Evolutionary conservation across 2,113 vertebrate species (phyloP).

Genomic region (Pomatostomus ruficeps): DNA sequence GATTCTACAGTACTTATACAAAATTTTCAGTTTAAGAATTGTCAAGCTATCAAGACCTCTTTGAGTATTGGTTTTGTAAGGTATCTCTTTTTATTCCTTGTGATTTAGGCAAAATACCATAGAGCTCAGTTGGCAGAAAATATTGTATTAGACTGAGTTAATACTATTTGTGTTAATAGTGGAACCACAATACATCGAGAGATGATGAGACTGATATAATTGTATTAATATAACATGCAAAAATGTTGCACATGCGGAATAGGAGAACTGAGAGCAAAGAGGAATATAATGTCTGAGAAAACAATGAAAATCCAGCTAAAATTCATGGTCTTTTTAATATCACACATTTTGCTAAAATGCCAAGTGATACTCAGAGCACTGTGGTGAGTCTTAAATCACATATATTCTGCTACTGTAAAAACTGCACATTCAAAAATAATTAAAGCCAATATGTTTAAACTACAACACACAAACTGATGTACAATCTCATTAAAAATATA

Average conservation of each 20-base stretch:
- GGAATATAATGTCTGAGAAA: conserved; percentile 21
- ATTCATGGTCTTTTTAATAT: conserved; percentile 52
- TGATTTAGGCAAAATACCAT: background rate
- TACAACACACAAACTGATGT: conserved; percentile 41
- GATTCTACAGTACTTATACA: background rate
- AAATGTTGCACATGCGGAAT: conserved; percentile 12
- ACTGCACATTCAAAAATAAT: conserved; percentile 60
- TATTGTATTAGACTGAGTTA: background rate
- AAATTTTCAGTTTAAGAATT: background rate
- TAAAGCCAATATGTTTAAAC: conserved; percentile 51
- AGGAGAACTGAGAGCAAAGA: background rate
- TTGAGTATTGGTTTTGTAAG: background rate
- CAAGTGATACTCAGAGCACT: conserved; percentile 29
- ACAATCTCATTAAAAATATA: conserved; percentile 60
- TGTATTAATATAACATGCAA: conserved; percentile 35
- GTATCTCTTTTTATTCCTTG: background rate
- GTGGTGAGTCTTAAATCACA: conserved; percentile 39
- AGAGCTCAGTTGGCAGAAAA: background rate
- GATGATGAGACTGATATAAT: background rate
- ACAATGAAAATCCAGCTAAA: conserved; percentile 50
- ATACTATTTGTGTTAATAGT: background rate
- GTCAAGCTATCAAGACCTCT: background rate
- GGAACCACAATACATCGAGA: background rate
- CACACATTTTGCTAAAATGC: conserved; percentile 50
- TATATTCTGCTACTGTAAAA: conserved; percentile 49